Conservation (phyloP, 2,888 invertebrate species). For the Clunio marinus region DNA sequence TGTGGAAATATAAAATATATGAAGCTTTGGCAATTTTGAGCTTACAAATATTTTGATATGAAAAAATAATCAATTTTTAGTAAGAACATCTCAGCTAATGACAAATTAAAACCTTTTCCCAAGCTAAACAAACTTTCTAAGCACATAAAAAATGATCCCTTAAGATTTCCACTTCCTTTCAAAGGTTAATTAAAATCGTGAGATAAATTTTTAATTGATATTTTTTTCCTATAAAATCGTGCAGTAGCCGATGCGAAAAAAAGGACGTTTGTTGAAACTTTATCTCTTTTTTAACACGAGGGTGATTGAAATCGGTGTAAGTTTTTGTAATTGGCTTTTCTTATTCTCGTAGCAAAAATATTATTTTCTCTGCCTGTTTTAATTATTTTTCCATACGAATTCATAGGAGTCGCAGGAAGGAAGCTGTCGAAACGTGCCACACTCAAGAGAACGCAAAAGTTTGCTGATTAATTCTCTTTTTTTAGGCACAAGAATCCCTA, state of each 20-base stretch:
- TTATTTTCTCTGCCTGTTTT: not conserved
- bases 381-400: not conserved
- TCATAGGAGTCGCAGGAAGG: not conserved
- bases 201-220: not conserved
- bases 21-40: too few relatives aligned
- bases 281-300: not conserved
- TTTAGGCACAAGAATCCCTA: not conserved
- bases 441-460: not conserved
- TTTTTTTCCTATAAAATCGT: not conserved
- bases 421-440: conserved; percentile 1
- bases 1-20: too few relatives aligned
- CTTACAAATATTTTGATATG: too few relatives aligned
- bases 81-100: too few relatives aligned
- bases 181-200: conserved; percentile 1
- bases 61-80: too few relatives aligned
- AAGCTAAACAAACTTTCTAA: too few relatives aligned
- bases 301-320: not conserved
- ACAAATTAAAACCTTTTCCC: too few relatives aligned
- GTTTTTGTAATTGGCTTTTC: not conserved
- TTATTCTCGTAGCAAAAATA: not conserved
- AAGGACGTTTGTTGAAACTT: not conserved
- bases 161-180: not conserved
- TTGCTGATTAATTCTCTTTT: not conserved
- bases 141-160: too few relatives aligned
- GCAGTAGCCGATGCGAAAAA: not conserved